phyloP scores from a whole-genome alignment of 2,888 invertebrate genomes.

The Parelbella ahira region DNA sequence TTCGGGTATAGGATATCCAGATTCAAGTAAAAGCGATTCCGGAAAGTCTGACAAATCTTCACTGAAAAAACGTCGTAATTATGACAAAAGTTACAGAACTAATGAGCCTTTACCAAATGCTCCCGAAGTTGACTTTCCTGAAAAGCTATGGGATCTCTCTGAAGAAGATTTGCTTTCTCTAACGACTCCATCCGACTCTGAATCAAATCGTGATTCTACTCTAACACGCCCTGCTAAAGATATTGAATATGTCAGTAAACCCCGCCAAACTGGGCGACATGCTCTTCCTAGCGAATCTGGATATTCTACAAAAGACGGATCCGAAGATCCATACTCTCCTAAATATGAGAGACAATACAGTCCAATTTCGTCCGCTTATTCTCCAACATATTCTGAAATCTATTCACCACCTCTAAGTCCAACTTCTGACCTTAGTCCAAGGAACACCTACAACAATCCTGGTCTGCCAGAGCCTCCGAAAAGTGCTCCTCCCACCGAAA shows the following conservation, averaged over 20 bases:
- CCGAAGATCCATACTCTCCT: conserved; percentile 65
- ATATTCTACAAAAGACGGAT: conserved; percentile 66
- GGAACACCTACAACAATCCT: conserved; percentile 59
- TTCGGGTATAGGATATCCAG: conserved; percentile 75
- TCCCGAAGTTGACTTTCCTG: conserved; percentile 89
- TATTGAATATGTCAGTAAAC: conserved; percentile 80
- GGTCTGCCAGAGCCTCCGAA: conserved; percentile 65
- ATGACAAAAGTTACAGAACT: conserved; percentile 91
- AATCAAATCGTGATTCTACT: conserved; percentile 79
- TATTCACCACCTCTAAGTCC: conserved; percentile 74
- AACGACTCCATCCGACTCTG: conserved; percentile 80
- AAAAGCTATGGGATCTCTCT: conserved; percentile 88
- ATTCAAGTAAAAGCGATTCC: conserved; percentile 73
- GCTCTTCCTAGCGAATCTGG: conserved; percentile 76
- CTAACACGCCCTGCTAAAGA: conserved; percentile 81
- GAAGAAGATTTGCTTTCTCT: conserved; percentile 82
- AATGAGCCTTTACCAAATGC: conserved; percentile 89
- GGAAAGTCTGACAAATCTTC: conserved; percentile 76
- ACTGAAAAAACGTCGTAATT: conserved; percentile 84
- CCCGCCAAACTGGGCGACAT: conserved; percentile 81
- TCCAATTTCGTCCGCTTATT: conserved; percentile 67
- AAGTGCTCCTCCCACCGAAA: conserved; percentile 63
- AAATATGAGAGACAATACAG: conserved; percentile 66
- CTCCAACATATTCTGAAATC: conserved; percentile 75
- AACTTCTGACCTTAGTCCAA: conserved; percentile 64